phyloP scores from a whole-genome alignment of 2,888 invertebrate genomes.

The Teleogryllus oceanicus region DNA sequence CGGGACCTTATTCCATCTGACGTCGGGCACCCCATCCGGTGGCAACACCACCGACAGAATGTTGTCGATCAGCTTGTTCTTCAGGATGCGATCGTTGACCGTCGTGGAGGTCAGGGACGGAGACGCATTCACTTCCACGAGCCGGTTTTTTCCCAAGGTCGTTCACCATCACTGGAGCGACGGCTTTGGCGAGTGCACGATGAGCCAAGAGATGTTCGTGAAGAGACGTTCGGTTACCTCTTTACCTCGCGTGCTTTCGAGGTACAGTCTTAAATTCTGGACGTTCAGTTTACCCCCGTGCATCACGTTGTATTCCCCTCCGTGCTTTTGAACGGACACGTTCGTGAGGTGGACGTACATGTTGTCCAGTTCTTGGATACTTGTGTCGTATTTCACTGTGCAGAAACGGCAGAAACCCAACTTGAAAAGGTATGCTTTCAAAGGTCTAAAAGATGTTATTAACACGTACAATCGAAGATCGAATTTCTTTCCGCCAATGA shows the following conservation, averaged over 20 bases:
- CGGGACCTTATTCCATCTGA: constrained; percentile 82
- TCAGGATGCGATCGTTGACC: constrained; percentile 87
- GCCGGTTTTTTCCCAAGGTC: too few relatives aligned
- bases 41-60: constrained; percentile 86
- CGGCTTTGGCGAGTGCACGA: constrained; percentile 88
- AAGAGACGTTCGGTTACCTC: constrained; percentile 83
- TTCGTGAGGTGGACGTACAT: constrained; percentile 95
- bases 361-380: constrained; percentile 80
- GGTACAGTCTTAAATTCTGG: constrained; percentile 80
- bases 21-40: constrained; percentile 84
- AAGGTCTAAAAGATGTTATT: constrained; percentile 87
- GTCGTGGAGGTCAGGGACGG: constrained; percentile 93
- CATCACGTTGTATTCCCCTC: constrained; percentile 84
- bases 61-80: constrained; percentile 89
- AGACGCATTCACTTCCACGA: constrained; percentile 90
- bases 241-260: constrained; percentile 88
- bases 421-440: constrained; percentile 89
- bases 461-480: constrained; percentile 88
- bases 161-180: constrained; percentile 87
- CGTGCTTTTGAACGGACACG: constrained; percentile 96
- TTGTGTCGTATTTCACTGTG: constrained; percentile 90
- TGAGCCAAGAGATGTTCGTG: constrained; percentile 82
- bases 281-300: constrained; percentile 95
- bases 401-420: constrained; percentile 94
- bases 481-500: constrained; percentile 95